Evolutionary conservation across 2,888 invertebrate genomes (phyloP).

Genomic region (Oasisia sp.): DNA sequence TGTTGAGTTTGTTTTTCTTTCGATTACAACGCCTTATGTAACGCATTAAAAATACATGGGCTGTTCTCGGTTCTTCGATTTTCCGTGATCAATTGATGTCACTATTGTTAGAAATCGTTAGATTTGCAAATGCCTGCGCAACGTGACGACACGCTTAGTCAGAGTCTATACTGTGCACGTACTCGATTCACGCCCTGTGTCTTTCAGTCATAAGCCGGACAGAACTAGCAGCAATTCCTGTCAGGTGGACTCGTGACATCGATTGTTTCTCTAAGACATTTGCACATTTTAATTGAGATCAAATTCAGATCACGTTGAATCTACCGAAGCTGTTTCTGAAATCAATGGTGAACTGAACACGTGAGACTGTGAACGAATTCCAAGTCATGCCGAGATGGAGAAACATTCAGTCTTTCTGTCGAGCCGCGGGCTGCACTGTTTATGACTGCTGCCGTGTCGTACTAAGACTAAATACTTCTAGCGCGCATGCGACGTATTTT

Average conservation of each 20-base stretch:
- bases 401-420: not conserved
- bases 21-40: too few relatives aligned
- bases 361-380: not conserved
- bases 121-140: too few relatives aligned
- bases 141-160: too few relatives aligned
- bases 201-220: not conserved
- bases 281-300: not conserved
- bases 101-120: too few relatives aligned
- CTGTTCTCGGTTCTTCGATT: too few relatives aligned
- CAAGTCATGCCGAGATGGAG: not conserved
- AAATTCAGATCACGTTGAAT: not conserved
- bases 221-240: not conserved
- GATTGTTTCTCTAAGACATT: not conserved
- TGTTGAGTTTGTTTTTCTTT: too few relatives aligned
- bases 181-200: not conserved
- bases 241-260: not conserved
- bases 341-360: not conserved
- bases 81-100: too few relatives aligned
- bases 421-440: not conserved
- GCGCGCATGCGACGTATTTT: too few relatives aligned
- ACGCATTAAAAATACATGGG: too few relatives aligned
- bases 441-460: not conserved
- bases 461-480: not conserved
- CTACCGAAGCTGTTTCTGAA: not conserved
- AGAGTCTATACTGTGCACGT: too few relatives aligned